Evolutionary conservation across 2,113 vertebrate species (phyloP).

Genomic region (Strix uralensis): DNA sequence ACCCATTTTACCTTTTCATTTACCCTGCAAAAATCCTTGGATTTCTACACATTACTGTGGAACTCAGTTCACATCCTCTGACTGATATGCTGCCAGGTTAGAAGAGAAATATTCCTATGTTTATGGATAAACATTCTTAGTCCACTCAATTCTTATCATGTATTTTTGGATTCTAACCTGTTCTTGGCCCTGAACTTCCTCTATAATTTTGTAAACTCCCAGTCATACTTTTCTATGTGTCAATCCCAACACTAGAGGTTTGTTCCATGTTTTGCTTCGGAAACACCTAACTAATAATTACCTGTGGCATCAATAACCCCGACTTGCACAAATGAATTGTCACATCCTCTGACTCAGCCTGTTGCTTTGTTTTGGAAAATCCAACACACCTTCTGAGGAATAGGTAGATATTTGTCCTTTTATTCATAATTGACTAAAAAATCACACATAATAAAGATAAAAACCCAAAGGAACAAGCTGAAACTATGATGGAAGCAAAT

Average conservation of each 20-base stretch:
- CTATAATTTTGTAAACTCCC: background rate
- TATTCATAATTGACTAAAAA: background rate
- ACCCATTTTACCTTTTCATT: background rate
- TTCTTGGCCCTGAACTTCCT: background rate
- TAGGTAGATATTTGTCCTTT: background rate
- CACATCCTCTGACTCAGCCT: conserved; percentile 58
- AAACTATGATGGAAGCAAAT: background rate
- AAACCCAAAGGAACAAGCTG: background rate
- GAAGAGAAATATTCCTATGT: background rate
- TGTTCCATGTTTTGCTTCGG: conserved; percentile 15
- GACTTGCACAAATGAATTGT: conserved; percentile 53
- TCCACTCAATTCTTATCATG: background rate
- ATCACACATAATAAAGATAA: background rate
- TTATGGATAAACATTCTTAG: background rate
- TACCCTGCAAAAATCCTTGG: background rate
- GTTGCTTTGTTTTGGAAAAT: conserved; percentile 47
- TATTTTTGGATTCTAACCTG: background rate
- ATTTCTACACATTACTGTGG: background rate
- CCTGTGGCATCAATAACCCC: conserved; percentile 7
- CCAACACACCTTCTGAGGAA: background rate
- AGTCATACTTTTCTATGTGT: background rate
- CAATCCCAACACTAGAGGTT: background rate
- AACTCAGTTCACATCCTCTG: background rate
- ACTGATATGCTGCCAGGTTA: background rate
- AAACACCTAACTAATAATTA: conserved; percentile 41